Conservation (phyloP, 2,888 invertebrate species). For the Cosmia pyralina region DNA sequence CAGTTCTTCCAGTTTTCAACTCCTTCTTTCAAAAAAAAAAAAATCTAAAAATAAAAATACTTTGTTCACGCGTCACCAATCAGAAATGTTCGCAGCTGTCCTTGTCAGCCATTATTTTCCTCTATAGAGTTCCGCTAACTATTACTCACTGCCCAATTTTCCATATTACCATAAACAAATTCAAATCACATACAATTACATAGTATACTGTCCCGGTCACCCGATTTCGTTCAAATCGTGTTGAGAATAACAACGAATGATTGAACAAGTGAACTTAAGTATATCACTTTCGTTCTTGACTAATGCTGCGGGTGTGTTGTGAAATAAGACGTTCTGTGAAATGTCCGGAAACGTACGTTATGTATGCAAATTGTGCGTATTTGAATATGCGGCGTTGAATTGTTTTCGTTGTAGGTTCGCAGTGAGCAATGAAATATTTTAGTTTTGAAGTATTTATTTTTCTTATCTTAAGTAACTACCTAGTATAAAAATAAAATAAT, state of each 20-base stretch:
- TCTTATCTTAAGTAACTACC: too few species aligned
- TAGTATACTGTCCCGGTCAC: conserved; percentile 52
- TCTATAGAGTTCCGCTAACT: conserved; percentile 1
- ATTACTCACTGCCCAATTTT: conserved; percentile 29
- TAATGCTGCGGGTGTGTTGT: conserved; percentile 41
- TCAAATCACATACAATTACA: conserved; percentile 49
- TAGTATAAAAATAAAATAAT: too few species aligned
- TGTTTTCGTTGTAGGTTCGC: neutral
- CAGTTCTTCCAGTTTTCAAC: too few species aligned
- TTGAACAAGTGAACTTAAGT: conserved; percentile 43
- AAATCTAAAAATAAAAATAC: too few species aligned
- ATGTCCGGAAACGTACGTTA: conserved; percentile 47
- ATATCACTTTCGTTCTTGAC: conserved; percentile 57
- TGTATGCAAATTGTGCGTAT: conserved; percentile 49
- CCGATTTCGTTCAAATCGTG: conserved; percentile 54
- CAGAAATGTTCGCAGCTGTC: neutral
- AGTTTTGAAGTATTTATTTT: too few species aligned
- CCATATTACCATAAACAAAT: conserved; percentile 42
- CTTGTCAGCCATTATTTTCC: neutral
- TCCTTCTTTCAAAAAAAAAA: too few species aligned
- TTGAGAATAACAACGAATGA: conserved; percentile 46
- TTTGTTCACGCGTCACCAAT: neutral
- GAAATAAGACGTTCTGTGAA: conserved; percentile 50
- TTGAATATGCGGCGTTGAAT: conserved; percentile 38
- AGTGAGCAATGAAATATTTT: too few species aligned